These are phyloP conservation scores for Meteorus sp. DNA, from an alignment of 1,140 invertebrate genomes.

Conservation along the genomic window DNA sequence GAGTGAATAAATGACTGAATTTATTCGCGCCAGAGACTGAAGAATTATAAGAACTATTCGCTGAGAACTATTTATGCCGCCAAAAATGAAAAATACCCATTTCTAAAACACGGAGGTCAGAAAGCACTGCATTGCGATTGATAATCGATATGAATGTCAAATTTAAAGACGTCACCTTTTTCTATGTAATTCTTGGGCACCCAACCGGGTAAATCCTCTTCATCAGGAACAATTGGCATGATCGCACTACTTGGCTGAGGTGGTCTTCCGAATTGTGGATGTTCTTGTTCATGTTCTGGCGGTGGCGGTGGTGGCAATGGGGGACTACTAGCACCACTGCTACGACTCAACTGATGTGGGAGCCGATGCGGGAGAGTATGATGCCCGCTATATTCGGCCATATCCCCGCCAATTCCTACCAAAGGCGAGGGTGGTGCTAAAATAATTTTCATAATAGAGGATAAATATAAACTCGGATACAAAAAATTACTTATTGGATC, in stretches of 20 bases:
- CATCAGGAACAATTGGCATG: slow-evolving; percentile 81
- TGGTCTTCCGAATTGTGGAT: slow-evolving; percentile 73
- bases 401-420: slow-evolving; percentile 63
- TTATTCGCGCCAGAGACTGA: no score
- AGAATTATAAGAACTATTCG: no score
- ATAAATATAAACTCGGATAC: slow-evolving; percentile 20
- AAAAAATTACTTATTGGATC: slow-evolving; percentile 22
- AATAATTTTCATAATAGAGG: slow-evolving; percentile 4
- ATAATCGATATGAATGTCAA: background rate
- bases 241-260: slow-evolving; percentile 61
- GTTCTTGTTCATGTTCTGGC: slow-evolving; percentile 70
- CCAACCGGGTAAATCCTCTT: slow-evolving; percentile 84
- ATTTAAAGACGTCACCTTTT: slow-evolving; percentile 71
- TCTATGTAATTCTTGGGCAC: slow-evolving; percentile 96
- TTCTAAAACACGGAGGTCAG: no score
- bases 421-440: slow-evolving; percentile 78
- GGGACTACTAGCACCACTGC: slow-evolving; percentile 63
- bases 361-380: slow-evolving; percentile 63
- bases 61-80: no score
- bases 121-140: background rate
- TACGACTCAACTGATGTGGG: slow-evolving; percentile 63
- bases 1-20: no score
- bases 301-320: slow-evolving; percentile 84
- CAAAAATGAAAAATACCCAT: no score
- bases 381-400: slow-evolving; percentile 60